Percentiles rank a stretch among this genome's conserved stretches.
Evolutionary conservation across 2,113 vertebrate genomes (phyloP).

Genomic region (Ctenomys sociabilis): DNA sequence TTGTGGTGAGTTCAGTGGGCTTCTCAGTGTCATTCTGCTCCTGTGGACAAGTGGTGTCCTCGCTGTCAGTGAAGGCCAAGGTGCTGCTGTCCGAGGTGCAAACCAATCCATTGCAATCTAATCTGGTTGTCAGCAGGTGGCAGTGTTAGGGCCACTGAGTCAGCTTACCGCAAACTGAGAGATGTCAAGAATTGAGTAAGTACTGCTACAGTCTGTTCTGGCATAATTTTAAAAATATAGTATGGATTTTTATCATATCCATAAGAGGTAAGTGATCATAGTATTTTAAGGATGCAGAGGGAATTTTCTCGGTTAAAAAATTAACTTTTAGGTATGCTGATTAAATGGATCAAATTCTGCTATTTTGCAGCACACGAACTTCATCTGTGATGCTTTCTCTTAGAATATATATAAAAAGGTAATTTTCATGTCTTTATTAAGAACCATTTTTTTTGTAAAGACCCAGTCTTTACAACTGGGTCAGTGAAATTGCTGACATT

Average conservation of each 20-base stretch:
- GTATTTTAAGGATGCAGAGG: neutral
- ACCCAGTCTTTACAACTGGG: constrained; percentile 33
- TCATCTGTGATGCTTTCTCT: constrained; percentile 1
- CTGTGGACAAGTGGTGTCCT: neutral
- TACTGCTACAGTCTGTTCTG: neutral
- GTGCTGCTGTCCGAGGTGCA: neutral
- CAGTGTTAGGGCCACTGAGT: neutral
- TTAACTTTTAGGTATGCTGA: neutral
- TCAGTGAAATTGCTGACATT: neutral
- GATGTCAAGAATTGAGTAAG: neutral
- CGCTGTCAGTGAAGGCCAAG: neutral
- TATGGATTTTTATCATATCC: neutral
- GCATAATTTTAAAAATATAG: neutral
- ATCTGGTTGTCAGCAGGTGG: neutral
- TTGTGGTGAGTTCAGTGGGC: neutral
- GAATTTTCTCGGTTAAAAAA: neutral
- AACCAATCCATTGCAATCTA: neutral
- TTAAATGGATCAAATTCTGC: neutral
- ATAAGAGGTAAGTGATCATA: neutral
- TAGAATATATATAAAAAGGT: neutral
- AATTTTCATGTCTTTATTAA: neutral
- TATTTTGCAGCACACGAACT: neutral
- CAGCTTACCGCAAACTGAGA: neutral
- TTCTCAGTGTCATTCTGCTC: neutral
- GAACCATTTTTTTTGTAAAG: neutral